Evolutionary conservation across 1,140 invertebrate genomes (phyloP), one percentile per base, ranked within the genome.

Genomic region (Pseudomyrmex flavicornis): DNA sequence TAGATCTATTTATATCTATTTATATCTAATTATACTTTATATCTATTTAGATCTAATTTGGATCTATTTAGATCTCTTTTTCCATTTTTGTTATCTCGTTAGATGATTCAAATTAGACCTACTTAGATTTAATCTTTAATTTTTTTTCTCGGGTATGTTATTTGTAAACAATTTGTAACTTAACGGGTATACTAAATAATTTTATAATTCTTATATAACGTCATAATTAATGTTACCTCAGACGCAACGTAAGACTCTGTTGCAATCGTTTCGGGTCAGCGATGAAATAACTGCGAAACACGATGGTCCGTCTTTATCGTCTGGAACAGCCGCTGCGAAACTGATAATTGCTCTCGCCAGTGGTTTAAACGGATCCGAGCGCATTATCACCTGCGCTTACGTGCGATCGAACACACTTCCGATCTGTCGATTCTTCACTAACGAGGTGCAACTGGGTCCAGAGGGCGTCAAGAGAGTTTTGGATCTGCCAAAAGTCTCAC

Each of bases 341-440:
- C 90, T 94, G 12, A 89, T 93, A 35, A 85, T 90, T 10, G 65
- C 76, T 10, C 63, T 93, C 13, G 89, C 88, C 10, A 63, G 77
- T 69, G 93, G 90, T 63, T 35, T 93, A 4, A 83, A 46, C 15
- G 91, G 90, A 5, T 73, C 84, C 35, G 72, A 84, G 0, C 88
- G 88, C 65, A 74, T 90, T 20, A 66, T 83, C 54, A 69, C 87
- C 2, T 90, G 88, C 75, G 92, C 91, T 26, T 93, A 89, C 70
- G 90, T 92, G 0, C 85, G 89, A 84, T 91, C 92, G 22, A 90
- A 93, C 48, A 79, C 90, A 22, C 56, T 93, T 2, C 92, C 92
- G 12, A 48, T 88, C 9, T 94, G 93, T 69, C 84, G 89, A 44
- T 94, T 88, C 66, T 93, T 93, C 72, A 82, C 91, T 0, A 91